Percentiles rank a stretch among this genome's conserved stretches.
phyloP scores from a whole-genome alignment of 2,797 vertebrate species.

The Acipenser oxyrinchus region DNA sequence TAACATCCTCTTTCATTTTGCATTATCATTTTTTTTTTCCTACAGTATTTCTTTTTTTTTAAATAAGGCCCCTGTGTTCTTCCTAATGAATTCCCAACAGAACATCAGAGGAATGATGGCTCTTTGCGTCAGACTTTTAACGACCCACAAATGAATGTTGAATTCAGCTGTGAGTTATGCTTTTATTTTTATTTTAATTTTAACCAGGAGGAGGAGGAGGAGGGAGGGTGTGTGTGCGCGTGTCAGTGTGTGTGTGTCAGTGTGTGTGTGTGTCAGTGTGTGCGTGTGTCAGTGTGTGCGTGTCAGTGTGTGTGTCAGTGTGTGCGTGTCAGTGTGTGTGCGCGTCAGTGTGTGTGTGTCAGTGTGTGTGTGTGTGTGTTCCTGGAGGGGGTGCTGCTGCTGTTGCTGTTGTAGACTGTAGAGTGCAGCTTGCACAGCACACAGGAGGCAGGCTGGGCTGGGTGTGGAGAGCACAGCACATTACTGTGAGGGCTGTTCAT shows the following conservation, averaged over 20 bases:
- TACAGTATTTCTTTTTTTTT: too few relatives aligned
- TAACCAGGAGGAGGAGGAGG: slow-evolving; percentile 16
- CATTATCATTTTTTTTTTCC: too few relatives aligned
- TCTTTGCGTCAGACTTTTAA: too few relatives aligned
- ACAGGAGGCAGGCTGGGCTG: not conserved
- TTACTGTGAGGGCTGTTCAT: slow-evolving; percentile 44
- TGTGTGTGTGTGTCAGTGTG: slow-evolving; percentile 16
- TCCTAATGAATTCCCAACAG: too few relatives aligned
- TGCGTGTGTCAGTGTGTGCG: slow-evolving; percentile 49
- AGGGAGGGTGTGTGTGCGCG: slow-evolving; percentile 26
- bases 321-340: slow-evolving; percentile 3
- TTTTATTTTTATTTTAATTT: too few relatives aligned
- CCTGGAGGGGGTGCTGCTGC: too few relatives aligned
- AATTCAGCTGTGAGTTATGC: too few relatives aligned
- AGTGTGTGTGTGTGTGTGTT: slow-evolving; percentile 11
- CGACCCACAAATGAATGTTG: too few relatives aligned
- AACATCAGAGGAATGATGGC: too few relatives aligned
- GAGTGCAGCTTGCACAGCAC: not conserved
- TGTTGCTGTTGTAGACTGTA: slow-evolving; percentile 9
- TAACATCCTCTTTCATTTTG: too few relatives aligned
- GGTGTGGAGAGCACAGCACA: not conserved
- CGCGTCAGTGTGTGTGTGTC: slow-evolving; percentile 15
- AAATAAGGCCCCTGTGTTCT: too few relatives aligned
- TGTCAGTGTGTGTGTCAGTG: slow-evolving; percentile 11
- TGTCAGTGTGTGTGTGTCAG: not conserved